These are phyloP conservation scores for Brachyrhaphis roseni DNA, from an alignment of 2,797 vertebrate species.

Conservation along the genomic window DNA sequence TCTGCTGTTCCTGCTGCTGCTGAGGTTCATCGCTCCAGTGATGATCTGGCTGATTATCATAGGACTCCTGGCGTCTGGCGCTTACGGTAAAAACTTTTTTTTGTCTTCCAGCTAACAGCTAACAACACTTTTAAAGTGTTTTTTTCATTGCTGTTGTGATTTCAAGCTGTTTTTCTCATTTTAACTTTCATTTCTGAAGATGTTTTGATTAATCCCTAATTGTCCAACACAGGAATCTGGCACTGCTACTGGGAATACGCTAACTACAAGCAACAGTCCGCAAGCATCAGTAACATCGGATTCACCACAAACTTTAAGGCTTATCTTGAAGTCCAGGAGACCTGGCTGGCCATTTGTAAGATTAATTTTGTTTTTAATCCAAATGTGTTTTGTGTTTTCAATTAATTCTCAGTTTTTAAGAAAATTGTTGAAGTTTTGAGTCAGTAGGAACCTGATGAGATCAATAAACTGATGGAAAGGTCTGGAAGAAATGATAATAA, in stretches of 20 bases:
- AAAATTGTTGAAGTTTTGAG: background rate
- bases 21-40: conserved; percentile 84
- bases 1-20: conserved; percentile 86
- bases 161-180: background rate
- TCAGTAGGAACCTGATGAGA: background rate
- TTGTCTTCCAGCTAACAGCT: background rate
- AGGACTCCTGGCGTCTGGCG: conserved; percentile 82
- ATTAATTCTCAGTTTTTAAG: background rate
- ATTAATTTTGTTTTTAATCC: conserved; percentile 15
- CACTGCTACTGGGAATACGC: conserved; percentile 88
- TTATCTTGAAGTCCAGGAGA: conserved; percentile 87
- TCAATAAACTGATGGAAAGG: too few relatives aligned
- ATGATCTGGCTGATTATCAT: conserved; percentile 88
- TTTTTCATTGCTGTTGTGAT: background rate
- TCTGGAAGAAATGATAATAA: too few relatives aligned
- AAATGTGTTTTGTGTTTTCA: background rate
- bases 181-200: background rate
- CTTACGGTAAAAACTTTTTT: conserved; percentile 80
- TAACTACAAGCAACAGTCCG: conserved; percentile 51
- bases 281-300: conserved; percentile 78
- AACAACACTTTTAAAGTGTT: background rate
- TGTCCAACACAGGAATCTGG: conserved; percentile 82
- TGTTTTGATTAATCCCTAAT: background rate
- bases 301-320: conserved; percentile 83
- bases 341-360: conserved; percentile 90